Percentiles rank a stretch among this genome's conserved stretches.
phyloP scores from a whole-genome alignment of 2,888 invertebrate genomes.

The Stenichneumon culpator region DNA sequence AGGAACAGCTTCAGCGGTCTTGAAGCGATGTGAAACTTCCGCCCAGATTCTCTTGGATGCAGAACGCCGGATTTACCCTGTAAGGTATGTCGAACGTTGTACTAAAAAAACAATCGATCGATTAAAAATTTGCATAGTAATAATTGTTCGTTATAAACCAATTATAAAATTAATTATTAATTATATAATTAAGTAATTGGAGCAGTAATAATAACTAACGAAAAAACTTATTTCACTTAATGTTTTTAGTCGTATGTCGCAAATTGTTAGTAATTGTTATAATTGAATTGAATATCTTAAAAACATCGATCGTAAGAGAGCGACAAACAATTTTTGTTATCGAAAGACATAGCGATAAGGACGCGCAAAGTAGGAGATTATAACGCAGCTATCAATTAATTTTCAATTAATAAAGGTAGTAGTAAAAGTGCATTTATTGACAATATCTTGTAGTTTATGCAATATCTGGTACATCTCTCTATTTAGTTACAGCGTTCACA shows the following conservation, averaged over 20 bases:
- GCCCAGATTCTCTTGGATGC: constrained; percentile 77
- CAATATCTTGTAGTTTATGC: no score
- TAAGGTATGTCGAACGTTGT: constrained; percentile 68
- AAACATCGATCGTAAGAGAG: constrained; percentile 4
- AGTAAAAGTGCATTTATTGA: no score
- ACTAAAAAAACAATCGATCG: constrained; percentile 52
- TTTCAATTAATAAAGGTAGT: no score
- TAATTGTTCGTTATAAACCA: constrained; percentile 18
- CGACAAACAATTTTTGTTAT: neutral
- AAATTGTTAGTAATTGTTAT: constrained; percentile 19
- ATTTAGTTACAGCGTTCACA: no score
- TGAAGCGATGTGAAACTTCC: constrained; percentile 74
- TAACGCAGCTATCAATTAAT: neutral
- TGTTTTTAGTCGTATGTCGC: neutral
- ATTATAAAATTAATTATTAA: neutral
- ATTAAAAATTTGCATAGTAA: constrained; percentile 1
- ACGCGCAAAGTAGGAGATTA: constrained; percentile 2
- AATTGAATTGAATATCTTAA: neutral
- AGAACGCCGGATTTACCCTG: constrained; percentile 82
- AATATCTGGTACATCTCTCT: no score
- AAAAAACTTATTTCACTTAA: neutral
- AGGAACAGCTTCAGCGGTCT: constrained; percentile 44
- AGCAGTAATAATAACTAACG: neutral
- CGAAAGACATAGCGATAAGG: neutral
- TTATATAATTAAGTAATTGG: constrained; percentile 3